A percentile compares a stretch with the other conserved stretches of the same genome.
Evolutionary conservation across 2,888 invertebrate species (phyloP).

Genomic region (Acrocera orbiculus): DNA sequence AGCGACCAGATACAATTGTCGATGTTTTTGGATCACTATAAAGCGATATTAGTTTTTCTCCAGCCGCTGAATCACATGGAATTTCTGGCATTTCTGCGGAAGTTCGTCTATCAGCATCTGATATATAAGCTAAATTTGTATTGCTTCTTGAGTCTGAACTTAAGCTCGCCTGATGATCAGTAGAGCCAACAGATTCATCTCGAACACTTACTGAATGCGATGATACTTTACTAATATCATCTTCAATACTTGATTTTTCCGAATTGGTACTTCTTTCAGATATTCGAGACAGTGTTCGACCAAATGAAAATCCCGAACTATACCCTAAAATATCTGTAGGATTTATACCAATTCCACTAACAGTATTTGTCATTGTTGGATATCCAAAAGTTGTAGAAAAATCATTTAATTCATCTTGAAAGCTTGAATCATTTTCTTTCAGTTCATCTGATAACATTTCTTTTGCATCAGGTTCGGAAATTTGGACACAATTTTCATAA

Average conservation of each 20-base stretch:
- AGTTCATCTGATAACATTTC: constrained; percentile 37
- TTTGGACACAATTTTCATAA: constrained; percentile 36
- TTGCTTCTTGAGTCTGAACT: constrained; percentile 70
- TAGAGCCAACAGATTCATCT: constrained; percentile 66
- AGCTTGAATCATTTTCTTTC: constrained; percentile 41
- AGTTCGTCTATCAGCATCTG: constrained; percentile 60
- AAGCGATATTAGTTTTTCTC: constrained; percentile 38
- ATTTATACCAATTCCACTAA: constrained; percentile 36
- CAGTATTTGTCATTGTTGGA: constrained; percentile 37
- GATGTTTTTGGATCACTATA: constrained; percentile 37
- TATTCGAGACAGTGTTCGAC: constrained; percentile 66
- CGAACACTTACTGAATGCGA: constrained; percentile 69
- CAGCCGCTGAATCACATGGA: constrained; percentile 50
- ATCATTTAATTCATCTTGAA: constrained; percentile 58
- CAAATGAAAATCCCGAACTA: constrained; percentile 53
- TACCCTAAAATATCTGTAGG: constrained; percentile 53
- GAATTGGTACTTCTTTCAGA: constrained; percentile 79
- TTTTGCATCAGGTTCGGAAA: constrained; percentile 25
- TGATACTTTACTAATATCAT: constrained; percentile 72
- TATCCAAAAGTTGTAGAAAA: constrained; percentile 60
- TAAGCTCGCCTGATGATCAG: constrained; percentile 68
- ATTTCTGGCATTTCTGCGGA: constrained; percentile 74
- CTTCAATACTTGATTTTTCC: constrained; percentile 70
- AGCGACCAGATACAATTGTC: constrained; percentile 26
- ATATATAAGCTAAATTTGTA: constrained; percentile 54